phyloP scores from a whole-genome alignment of 2,113 vertebrate genomes.

The Oncorhynchus masou region DNA sequence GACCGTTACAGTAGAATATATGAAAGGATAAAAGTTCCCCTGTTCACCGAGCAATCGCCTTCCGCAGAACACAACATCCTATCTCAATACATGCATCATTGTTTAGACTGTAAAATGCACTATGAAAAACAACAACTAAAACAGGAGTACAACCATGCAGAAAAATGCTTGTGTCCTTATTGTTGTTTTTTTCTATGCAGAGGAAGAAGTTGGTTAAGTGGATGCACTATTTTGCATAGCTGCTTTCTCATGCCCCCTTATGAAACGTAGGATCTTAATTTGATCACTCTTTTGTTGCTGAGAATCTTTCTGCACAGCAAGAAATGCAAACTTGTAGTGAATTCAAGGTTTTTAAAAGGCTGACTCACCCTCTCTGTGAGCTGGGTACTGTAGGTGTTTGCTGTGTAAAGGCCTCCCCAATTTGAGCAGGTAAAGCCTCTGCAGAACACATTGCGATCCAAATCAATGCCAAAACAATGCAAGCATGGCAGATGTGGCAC shows the following conservation, averaged over 20 bases:
- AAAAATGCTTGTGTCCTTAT: not conserved
- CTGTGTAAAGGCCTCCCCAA: no score
- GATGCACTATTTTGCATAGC: not conserved
- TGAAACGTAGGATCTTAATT: no score
- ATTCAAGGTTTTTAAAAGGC: no score
- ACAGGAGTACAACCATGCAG: not conserved
- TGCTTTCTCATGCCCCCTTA: not conserved
- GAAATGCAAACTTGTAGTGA: no score
- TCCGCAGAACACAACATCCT: no score
- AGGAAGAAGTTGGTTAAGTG: not conserved
- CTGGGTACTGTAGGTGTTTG: no score
- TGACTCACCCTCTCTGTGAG: no score
- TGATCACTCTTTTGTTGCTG: no score
- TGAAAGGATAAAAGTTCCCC: not conserved
- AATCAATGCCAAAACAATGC: not conserved
- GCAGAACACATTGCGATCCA: no score
- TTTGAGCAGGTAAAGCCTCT: no score
- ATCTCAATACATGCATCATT: not conserved
- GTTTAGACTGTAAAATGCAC: not conserved
- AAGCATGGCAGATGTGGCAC: not conserved
- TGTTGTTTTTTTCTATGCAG: not conserved
- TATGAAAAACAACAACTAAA: not conserved
- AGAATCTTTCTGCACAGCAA: no score
- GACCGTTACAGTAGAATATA: not conserved
- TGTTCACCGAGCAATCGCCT: not conserved